Evolutionary conservation across 2,888 invertebrate species (phyloP), one percentile per base, ranked within the genome.

Genomic region (Limnephilus auricula): DNA sequence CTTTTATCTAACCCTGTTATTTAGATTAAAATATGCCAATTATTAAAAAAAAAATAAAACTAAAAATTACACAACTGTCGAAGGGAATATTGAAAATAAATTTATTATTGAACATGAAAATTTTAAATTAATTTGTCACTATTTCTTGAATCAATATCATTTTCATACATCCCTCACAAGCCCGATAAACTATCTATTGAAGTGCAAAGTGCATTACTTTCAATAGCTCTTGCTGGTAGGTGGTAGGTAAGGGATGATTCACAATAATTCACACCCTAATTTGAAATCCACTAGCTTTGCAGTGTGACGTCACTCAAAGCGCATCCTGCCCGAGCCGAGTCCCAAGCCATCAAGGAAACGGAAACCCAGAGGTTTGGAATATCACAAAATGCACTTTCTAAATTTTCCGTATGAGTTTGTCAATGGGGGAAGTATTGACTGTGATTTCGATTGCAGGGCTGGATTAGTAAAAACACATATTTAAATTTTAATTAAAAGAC

Each of bases 371-470:
- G 91, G 88, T 88, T 89, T 32, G 90, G 90, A 86, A 89, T 90
- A 92, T 91, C 92, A 91, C 91, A 90, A 88, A 92, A 92, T 92
- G 92, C 92, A 92, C 92, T 92, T 90, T 92, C 85, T 30, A 82
- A 88, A 50, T 91, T 91, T 91, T 89, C 87, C 78, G 78, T 34
- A 79, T 45, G 40, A 30, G 89, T 30, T 37, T 88, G 87, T 88
- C 87, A 78, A 78, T 78, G 6, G 78, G 87, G 87, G 50, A n/a
- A 31, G 86, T 45, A n/a, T 45, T 50, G 40, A 50, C 31, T n/a
- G 86, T 86, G 86, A 45, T 83, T 83, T 50, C 18, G n/a, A 65
- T 65, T 18, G 15, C 45, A 45, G 86, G 86, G 45, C 9, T 50
- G 86, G 18, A 45, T 5, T 0, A 34, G 15, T 65, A n/a, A 0